phyloP scores from a whole-genome alignment of 2,888 invertebrate genomes.

The Hydrotaea diabolus region DNA sequence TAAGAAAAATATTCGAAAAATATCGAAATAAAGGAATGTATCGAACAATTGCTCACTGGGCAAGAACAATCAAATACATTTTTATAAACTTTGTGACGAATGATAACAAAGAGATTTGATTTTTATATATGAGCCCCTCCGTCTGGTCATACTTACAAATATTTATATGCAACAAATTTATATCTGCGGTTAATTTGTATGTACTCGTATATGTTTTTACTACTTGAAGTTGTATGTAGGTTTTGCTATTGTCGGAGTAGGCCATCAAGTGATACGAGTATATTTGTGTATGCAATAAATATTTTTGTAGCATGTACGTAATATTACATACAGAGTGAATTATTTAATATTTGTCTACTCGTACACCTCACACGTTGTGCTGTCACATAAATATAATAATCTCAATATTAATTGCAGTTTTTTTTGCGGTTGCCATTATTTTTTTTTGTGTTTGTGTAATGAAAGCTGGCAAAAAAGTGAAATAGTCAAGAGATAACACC shows the following conservation, averaged over 20 bases:
- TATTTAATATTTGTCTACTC: neutral
- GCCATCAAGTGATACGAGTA: neutral
- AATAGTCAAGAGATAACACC: neutral
- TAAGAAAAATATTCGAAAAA: too few relatives aligned
- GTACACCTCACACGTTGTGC: constrained; percentile 18
- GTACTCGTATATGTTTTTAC: neutral
- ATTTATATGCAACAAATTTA: neutral
- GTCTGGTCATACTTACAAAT: neutral
- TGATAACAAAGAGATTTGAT: too few relatives aligned
- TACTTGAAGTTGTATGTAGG: neutral
- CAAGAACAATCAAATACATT: too few relatives aligned
- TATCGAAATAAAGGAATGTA: too few relatives aligned
- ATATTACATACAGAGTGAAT: constrained; percentile 14
- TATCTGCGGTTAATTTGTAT: constrained; percentile 49
- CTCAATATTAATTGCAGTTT: constrained; percentile 26
- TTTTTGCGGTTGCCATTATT: constrained; percentile 20
- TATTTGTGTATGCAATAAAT: neutral
- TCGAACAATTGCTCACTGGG: too few relatives aligned
- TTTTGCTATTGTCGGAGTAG: too few relatives aligned
- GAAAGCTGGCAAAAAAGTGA: neutral
- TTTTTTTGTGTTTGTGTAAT: neutral
- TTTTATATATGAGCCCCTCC: too few relatives aligned
- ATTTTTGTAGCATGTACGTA: neutral
- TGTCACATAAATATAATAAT: constrained; percentile 25
- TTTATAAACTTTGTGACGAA: too few relatives aligned